These are phyloP conservation scores for Lithosia quadra DNA, from an alignment of 2,888 invertebrate species.

Conservation along the genomic window DNA sequence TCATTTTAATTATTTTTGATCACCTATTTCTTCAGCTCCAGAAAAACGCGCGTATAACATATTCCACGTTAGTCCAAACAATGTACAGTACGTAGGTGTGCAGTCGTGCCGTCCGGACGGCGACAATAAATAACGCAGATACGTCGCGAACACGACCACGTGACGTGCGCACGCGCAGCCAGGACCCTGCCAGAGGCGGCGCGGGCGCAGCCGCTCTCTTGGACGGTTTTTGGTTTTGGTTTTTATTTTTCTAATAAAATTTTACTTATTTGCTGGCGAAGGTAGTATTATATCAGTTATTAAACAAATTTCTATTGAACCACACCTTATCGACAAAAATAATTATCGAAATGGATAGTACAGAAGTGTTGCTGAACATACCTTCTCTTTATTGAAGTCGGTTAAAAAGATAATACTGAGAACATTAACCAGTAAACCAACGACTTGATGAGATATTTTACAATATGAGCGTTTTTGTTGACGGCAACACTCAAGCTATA, in stretches of 20 bases:
- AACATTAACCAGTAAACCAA: slow-evolving; percentile 8
- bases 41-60: slow-evolving; percentile 29
- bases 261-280: no score
- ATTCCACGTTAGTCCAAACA: slow-evolving; percentile 25
- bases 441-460: slow-evolving; percentile 15
- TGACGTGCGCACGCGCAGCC: slow-evolving; percentile 74
- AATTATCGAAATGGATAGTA: background rate
- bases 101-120: slow-evolving; percentile 75
- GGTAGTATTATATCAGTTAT: no score
- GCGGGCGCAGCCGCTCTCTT: slow-evolving; percentile 45
- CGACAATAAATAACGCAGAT: slow-evolving; percentile 84
- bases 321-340: background rate
- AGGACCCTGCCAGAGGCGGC: no score
- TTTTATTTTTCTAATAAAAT: background rate
- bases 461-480: slow-evolving; percentile 33
- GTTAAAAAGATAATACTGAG: no score
- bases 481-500: slow-evolving; percentile 33
- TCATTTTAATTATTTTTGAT: no score
- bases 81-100: slow-evolving; percentile 46
- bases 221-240: slow-evolving; percentile 24
- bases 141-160: slow-evolving; percentile 79
- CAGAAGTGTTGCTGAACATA: background rate
- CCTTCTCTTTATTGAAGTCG: no score
- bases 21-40: background rate
- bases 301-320: background rate